Evolutionary conservation across 2,797 vertebrate species (phyloP).

Genomic region (Microhierax caerulescens): DNA sequence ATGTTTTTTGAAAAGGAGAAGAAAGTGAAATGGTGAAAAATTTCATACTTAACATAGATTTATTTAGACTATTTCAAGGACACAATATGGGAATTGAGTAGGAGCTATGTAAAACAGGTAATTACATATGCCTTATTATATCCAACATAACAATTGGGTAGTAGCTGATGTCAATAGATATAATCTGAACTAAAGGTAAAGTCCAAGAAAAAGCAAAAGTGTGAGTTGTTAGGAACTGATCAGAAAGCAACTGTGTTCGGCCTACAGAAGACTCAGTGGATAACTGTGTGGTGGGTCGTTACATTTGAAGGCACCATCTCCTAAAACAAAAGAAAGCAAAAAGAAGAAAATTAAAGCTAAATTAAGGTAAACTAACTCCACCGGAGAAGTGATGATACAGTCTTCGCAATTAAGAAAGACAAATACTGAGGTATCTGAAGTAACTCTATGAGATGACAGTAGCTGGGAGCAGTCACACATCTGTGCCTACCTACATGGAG

Average conservation of each 20-base stretch:
- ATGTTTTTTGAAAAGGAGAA: not conserved
- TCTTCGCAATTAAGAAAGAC: not conserved
- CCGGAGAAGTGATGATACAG: rapidly evolving
- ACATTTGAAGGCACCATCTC: not conserved
- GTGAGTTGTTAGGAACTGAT: not conserved
- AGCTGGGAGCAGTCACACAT: not conserved
- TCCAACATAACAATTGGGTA: not conserved
- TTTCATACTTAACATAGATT: not conserved
- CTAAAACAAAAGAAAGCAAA: not conserved
- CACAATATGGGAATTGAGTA: not conserved
- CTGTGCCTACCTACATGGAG: rapidly evolving
- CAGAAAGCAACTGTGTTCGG: not conserved
- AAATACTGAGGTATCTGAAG: not conserved
- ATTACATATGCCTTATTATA: not conserved
- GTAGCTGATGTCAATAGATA: not conserved
- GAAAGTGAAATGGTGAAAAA: not conserved
- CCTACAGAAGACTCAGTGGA: not conserved
- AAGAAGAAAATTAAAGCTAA: not conserved
- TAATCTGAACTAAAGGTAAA: not conserved
- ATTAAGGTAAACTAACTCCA: not conserved
- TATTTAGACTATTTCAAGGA: not conserved
- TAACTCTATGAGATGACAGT: not conserved
- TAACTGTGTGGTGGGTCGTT: rapidly evolving
- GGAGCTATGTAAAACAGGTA: not conserved
- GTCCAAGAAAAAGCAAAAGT: not conserved